Evolutionary conservation across 2,888 invertebrate genomes (phyloP).

Genomic region (Drosophila siamana): DNA sequence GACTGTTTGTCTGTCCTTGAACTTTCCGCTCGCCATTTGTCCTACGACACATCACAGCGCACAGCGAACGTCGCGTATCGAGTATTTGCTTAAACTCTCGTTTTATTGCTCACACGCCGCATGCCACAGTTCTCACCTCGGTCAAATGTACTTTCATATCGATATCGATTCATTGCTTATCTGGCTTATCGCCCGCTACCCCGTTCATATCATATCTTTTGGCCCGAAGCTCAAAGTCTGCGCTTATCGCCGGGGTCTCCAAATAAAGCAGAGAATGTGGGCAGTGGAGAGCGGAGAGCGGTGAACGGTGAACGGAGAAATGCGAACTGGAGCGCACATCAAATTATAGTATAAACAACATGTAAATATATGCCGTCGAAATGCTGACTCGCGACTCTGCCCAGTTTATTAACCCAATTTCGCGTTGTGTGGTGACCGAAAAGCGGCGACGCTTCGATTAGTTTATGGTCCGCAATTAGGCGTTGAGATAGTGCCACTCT

Average conservation of each 20-base stretch:
- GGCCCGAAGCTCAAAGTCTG: slow-evolving; percentile 55
- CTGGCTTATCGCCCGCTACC: slow-evolving; percentile 30
- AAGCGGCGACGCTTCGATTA: slow-evolving; percentile 14
- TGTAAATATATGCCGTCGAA: slow-evolving; percentile 70
- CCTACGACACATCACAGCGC: too few species aligned
- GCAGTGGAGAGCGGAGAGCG: too few species aligned
- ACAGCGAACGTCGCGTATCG: slow-evolving; percentile 7
- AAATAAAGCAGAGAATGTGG: background rate
- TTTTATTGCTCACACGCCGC: slow-evolving; percentile 42
- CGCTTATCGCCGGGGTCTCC: slow-evolving; percentile 30
- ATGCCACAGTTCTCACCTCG: slow-evolving; percentile 16
- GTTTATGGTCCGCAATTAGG: background rate
- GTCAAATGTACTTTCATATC: slow-evolving; percentile 26
- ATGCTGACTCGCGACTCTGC: slow-evolving; percentile 53
- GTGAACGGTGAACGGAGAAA: background rate
- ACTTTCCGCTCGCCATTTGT: slow-evolving; percentile 46
- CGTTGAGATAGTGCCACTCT: background rate
- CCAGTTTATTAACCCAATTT: slow-evolving; percentile 74
- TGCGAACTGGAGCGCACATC: slow-evolving; percentile 11
- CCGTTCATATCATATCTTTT: slow-evolving; percentile 38
- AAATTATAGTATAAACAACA: slow-evolving; percentile 68
- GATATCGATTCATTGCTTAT: slow-evolving; percentile 63
- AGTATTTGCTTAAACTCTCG: slow-evolving; percentile 5
- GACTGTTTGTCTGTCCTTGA: slow-evolving; percentile 57
- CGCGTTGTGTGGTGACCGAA: background rate